Conservation (phyloP, 2,797 vertebrate genomes). For the Xenops minutus region DNA sequence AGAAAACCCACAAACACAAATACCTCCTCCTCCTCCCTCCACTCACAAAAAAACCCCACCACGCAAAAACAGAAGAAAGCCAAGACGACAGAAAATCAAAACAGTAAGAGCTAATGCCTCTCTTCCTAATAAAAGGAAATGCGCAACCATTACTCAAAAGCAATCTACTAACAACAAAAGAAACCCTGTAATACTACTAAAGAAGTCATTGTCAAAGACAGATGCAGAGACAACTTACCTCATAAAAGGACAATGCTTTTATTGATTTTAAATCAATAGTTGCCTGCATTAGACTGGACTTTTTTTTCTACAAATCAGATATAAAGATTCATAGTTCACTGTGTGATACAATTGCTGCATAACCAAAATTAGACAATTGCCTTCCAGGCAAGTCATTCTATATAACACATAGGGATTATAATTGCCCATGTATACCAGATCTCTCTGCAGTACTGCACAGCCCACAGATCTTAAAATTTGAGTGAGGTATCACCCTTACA, state of each 20-base stretch:
- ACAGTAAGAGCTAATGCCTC: not conserved
- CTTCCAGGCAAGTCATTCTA: not conserved
- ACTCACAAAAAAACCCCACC: not conserved
- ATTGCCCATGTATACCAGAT: not conserved
- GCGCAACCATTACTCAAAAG: not conserved
- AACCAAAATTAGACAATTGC: not conserved
- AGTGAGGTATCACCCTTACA: not conserved
- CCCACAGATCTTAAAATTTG: not conserved
- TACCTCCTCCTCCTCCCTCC: not conserved
- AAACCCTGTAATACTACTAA: not conserved
- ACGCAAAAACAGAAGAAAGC: not conserved
- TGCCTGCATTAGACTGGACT: not conserved
- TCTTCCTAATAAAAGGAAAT: not conserved
- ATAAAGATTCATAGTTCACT: not conserved
- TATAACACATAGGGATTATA: not conserved
- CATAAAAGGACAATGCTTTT: not conserved
- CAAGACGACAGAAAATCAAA: not conserved
- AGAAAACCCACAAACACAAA: not conserved
- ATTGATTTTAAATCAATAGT: not conserved
- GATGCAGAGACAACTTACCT: not conserved
- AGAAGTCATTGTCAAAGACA: not conserved
- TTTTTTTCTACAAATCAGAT: not conserved
- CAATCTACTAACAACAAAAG: not conserved
- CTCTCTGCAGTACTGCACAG: not conserved
- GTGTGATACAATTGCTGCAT: not conserved